Percentiles rank a stretch among this genome's conserved stretches.
Conservation (phyloP, 2,888 invertebrate genomes). For the Notodonta ziczac region DNA sequence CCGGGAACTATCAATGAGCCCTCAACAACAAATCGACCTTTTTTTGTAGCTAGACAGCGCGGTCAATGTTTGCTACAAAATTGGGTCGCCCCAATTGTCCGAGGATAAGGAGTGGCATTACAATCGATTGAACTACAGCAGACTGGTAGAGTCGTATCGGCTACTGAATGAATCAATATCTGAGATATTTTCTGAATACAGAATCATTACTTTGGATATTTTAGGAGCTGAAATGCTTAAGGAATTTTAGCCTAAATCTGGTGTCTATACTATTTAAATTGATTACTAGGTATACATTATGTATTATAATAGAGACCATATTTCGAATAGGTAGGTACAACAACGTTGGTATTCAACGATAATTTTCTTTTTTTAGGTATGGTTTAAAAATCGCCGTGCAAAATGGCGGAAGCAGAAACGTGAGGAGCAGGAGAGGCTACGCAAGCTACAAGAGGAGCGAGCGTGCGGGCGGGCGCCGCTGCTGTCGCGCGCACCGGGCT, state of each 20-base stretch:
- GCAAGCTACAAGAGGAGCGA: constrained; percentile 93
- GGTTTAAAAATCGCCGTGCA: constrained; percentile 98
- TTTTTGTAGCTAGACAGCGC: constrained; percentile 53
- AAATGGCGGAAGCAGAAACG: constrained; percentile 98
- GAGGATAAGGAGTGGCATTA: constrained; percentile 55
- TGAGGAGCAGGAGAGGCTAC: constrained; percentile 92
- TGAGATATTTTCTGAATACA: constrained; percentile 49
- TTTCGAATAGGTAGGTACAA: too few species aligned
- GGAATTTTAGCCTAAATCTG: too few species aligned
- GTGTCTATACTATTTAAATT: too few species aligned
- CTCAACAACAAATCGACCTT: constrained; percentile 50
- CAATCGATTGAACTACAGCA: constrained; percentile 54
- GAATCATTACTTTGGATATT: constrained; percentile 30
- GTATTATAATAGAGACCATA: too few species aligned
- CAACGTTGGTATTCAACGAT: too few species aligned
- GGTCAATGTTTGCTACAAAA: constrained; percentile 54
- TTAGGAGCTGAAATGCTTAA: too few species aligned
- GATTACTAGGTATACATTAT: too few species aligned
- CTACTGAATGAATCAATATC: constrained; percentile 50
- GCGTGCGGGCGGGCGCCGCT: constrained; percentile 71
- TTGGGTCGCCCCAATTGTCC: constrained; percentile 70
- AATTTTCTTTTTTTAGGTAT: constrained; percentile 88
- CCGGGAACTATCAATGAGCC: constrained; percentile 68
- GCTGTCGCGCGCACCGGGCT: constrained; percentile 52
- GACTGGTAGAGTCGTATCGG: constrained; percentile 33